Base-by-base conservation (phyloP, 2,113 vertebrate genomes). In the Nothocercus nigrocapillus region DNA sequence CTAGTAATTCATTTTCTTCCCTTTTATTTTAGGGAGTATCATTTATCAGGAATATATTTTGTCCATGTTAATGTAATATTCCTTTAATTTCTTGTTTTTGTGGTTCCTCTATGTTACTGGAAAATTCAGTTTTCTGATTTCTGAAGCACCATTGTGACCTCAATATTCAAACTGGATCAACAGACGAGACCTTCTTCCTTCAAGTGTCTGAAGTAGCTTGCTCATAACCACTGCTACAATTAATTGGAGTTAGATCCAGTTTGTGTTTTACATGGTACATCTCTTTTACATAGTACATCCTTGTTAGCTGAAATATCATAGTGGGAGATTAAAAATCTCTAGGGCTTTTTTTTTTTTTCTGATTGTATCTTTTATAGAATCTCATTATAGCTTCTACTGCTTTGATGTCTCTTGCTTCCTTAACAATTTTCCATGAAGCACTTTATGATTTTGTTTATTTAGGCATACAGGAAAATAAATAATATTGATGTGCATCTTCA, bases 321-420 rank as follows among this genome's bases (percentile, higher is more conserved):
- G 13, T 18, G 40, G 8, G 4, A 4, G 1, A 1, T 27, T 86
- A 42, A 79, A 72, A 36, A 34, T 11, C 22, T 2, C 1, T 2
- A n/a, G 13, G 47, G 20, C 21, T 49, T 22, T 49, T 9, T 8
- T 1, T 21, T 53, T 75, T 77, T 18, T 81, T 8, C 5, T 8
- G 2, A 4, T 20, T 13, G 20, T 13, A 44, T 19, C 5, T 61
- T 83, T 66, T 28, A 44, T 81, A 67, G 2, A 81, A 42, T 51
- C 3, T 36, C 8, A 1, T 5, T 17, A 21, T 19, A 21, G 20
- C 66, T 82, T 90, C 32, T 34, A 61, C 28, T 76, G 8, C 1
- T 53, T 79, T 56, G 20, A 85, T 89, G 7, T 9, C 6, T 79
- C 7, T 40, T 66, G 47, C 5, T n/a, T 58, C 42, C 25, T 45